Evolutionary conservation across 92 coral and sea anemone species (phyloP), one percentile per base, ranked within the genome.

Genomic region (Palythoa grandiflora): DNA sequence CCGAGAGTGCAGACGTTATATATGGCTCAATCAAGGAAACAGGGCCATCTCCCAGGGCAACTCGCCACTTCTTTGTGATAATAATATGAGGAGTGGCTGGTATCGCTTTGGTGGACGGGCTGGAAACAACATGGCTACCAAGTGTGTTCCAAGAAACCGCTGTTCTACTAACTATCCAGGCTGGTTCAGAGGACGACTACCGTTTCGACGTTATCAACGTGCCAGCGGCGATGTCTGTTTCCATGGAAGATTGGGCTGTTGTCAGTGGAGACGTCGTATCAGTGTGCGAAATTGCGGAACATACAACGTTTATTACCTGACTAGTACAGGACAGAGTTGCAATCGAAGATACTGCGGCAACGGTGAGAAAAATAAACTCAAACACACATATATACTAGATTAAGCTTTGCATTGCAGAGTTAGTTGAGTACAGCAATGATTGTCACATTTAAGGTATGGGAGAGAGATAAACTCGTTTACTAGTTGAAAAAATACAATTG

Each of bases 71-170:
- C 47, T 40, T 40, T 40, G 47, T 40, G 47, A 40, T 40, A 2
- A 40, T 40, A 40, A 40, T 5, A 2, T 40, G 47, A 40, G 47
- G 6, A 2, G 1, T 40, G 53, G 78, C 2, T 73, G 78, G 78
- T 73, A 73, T 73, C 78, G 78, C 38, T 73, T 73, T 14, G 12
- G 48, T 73, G 78, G 78, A 3, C 48, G 15, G 3, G 78, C 78
- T 14, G 78, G 78, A 16, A 73, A 39, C 50, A 73, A 40, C 50
- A 40, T 73, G 52, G 21, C 78, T 14, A 73, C 54, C 19, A 40
- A 6, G 15, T 73, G 78, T 73, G 78, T 73, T 73, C 9, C 78
- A 14, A 40, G 52, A 38, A 40, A 40, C 52, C n/a, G n/a, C n/a
- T 73, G 54, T 20, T 73, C 78, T 9, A 73, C 78, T 11, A 15